phyloP scores from a whole-genome alignment of 2,113 vertebrate genomes.

The Collichthys lucidus region DNA sequence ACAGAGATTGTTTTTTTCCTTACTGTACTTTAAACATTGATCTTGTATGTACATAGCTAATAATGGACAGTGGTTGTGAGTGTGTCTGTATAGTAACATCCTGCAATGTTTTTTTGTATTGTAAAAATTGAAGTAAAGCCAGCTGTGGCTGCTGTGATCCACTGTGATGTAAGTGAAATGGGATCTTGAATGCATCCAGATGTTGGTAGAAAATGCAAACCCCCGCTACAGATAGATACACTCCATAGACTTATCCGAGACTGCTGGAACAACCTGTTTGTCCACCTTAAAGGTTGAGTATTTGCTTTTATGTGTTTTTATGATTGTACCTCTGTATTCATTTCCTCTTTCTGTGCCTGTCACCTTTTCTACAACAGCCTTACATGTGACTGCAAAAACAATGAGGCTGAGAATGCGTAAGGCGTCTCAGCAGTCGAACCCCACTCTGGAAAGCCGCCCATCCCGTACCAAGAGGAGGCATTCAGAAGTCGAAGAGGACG shows the following conservation, averaged over 20 bases:
- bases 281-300: not conserved
- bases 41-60: not conserved
- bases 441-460: conserved; percentile 84
- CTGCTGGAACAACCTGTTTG: conserved; percentile 15
- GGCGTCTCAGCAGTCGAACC: conserved; percentile 93
- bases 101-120: conserved; percentile 8
- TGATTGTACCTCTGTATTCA: not conserved
- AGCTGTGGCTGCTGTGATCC: conserved; percentile 73
- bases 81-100: conserved; percentile 14
- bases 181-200: conserved; percentile 84
- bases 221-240: conserved; percentile 41
- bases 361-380: conserved; percentile 75
- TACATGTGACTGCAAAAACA: conserved; percentile 92
- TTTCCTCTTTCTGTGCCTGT: not conserved
- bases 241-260: not conserved
- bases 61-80: not conserved
- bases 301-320: not conserved
- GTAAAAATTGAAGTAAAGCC: conserved; percentile 66
- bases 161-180: conserved; percentile 80
- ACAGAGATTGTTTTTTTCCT: not conserved
- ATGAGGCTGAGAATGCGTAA: conserved; percentile 99
- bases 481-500: conserved; percentile 81
- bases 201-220: conserved; percentile 71
- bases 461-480: conserved; percentile 92
- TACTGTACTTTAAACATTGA: conserved; percentile 7